Percentiles rank a stretch among this genome's conserved stretches.
Conservation (phyloP, 2,888 invertebrate species). For the Melangyna quadrimaculata region DNA sequence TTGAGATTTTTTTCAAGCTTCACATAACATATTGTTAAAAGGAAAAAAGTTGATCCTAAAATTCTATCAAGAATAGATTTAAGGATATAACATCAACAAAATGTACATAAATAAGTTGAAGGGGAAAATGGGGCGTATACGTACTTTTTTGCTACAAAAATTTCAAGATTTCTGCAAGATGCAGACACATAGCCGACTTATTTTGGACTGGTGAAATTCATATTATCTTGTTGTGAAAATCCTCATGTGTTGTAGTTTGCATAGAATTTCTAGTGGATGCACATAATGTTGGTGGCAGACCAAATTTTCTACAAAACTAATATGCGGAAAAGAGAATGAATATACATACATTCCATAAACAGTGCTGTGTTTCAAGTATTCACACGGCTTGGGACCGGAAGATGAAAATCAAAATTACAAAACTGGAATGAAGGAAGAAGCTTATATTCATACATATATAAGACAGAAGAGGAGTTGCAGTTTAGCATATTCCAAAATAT, state of each 20-base stretch:
- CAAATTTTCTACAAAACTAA: constrained; percentile 48
- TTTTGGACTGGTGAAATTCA: constrained; percentile 14
- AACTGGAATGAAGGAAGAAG: neutral
- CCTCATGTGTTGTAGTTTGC: neutral
- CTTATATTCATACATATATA: neutral
- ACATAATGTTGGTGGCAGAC: constrained; percentile 40
- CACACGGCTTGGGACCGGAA: neutral
- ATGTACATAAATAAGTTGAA: no score
- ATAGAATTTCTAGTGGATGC: constrained; percentile 20
- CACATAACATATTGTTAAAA: no score
- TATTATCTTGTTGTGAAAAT: neutral
- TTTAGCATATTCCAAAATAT: constrained; percentile 57
- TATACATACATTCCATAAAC: neutral
- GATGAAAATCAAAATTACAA: constrained; percentile 46
- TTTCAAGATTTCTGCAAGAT: no score
- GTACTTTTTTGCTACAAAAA: neutral
- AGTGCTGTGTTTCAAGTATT: neutral
- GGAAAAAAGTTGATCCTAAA: no score
- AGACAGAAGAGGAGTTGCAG: neutral
- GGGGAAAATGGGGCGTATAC: neutral
- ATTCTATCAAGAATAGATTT: no score
- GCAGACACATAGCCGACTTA: no score
- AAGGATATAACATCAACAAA: no score
- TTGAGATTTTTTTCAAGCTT: no score
- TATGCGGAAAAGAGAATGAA: neutral